Base-by-base conservation (phyloP, 2,113 vertebrate genomes). In the Dipodomys stephensi region DNA sequence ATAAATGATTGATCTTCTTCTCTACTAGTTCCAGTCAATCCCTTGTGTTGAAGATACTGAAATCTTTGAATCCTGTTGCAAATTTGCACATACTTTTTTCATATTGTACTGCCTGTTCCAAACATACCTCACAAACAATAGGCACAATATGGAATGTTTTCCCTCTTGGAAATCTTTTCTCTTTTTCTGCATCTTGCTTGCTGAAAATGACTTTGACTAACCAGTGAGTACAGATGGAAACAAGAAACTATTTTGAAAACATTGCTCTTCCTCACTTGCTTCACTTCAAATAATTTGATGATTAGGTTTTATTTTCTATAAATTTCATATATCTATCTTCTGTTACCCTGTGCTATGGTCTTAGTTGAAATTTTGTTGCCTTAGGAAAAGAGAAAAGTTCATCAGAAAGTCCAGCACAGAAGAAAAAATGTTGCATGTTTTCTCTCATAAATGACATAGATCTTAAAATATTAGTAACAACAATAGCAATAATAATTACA, bases 221-320 rank as follows among this genome's bases (percentile, higher is more conserved):
- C 53, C 5, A 13, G 8, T n/a, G 27, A n/a, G 19, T 28, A 72
- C 28, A 92, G 44, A 3, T 4, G 91, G n/a, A 92, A 68, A 78
- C 25, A 82, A 0, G 18, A 20, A 80, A 2, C 27, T 88, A 65
- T 22, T 71, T 27, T 83, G 22, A 12, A 78, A 87, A 13, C 27
- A 12, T n/a, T 79, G 53, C 10, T 83, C 20, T 69, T 69, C 62
- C 20, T 95, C 74, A 35, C 6, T 74, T 64, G 49, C 39, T 11
- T 93, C 8, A 27, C 5, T 11, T 68, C 25, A 81, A 80, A 67
- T 87, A 7, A 49, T 74, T 67, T 87, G n/a, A 53, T 12, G 2
- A 93, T 94, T 79, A 57, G 10, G 88, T 78, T 94, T 93, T 78
- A 30, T 19, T 80, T 80, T 91, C 35, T 68, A 0, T 83, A 84